Base-by-base conservation (phyloP, 1,140 invertebrate species). In the Drosophila subpulchrella region DNA sequence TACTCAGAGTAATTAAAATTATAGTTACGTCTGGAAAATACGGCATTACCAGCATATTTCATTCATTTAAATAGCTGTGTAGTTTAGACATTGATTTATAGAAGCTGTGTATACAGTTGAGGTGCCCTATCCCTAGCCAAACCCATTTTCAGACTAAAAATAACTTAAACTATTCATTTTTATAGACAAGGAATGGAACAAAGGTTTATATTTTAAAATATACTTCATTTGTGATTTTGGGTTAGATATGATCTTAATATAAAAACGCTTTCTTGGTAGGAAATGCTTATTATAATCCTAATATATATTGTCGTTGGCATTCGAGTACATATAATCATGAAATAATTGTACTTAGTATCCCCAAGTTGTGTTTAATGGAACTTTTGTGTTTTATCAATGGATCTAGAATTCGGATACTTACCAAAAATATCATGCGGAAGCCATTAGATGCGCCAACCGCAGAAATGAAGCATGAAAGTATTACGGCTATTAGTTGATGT, bases 401-500 rank as follows among this genome's bases (percentile, higher is more conserved):
- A 71, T 70, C 65, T 47, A 15, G 15, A 47, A 75, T 57, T 57
- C 30, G 20, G 10, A 50, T 42, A 44, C 30, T 44, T 17, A 8
- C 42, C 24, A 36, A 74, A 44, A 32, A 53, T 72, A 50, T 53
- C 17, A 65, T 59, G 36, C 75, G 60, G 50, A 41, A 34, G 41
- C 60, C 50, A 65, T 88, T 88, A 88, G 84, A 68, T 72, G 30
- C 80, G 84, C 76, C 48, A 88, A 42, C 41, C 53, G n/a, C 42
- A 46, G 67, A 88, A 88, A 89, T 88, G 83, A 89, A 73, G 84
- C 83, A 70, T 88, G 79, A 88, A 88, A 77, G 62, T 85, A 68
- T 76, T 57, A 60, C 39, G 60, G 38, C n/a, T 38, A 63, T 63
- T 74, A 38, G 20, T 32, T 41, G 46, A n/a, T 54, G 11, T 41